Percentiles rank a stretch among this genome's conserved stretches.
Evolutionary conservation across 2,113 vertebrate genomes (phyloP).

Genomic region (Myiozetetes cayanensis): DNA sequence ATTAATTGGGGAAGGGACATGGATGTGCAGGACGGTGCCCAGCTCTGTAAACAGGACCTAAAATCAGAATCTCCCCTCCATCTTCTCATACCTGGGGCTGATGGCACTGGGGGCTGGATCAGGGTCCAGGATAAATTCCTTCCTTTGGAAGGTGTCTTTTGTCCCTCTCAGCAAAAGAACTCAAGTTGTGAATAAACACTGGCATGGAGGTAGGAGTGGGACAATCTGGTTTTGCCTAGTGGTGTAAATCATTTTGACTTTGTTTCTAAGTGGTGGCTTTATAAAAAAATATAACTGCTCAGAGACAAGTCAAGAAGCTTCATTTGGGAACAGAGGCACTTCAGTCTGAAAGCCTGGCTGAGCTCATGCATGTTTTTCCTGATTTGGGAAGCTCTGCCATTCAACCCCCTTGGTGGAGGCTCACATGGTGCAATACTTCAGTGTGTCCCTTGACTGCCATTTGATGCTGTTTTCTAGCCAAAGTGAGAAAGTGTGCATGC

Average conservation of each 20-base stretch:
- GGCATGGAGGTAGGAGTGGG: neutral
- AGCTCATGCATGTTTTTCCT: neutral
- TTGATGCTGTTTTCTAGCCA: neutral
- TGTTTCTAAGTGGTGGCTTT: neutral
- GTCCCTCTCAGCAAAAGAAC: neutral
- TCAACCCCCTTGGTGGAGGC: accelerated
- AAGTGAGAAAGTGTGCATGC: neutral
- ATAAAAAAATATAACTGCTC: neutral
- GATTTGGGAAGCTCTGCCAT: neutral
- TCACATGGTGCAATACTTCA: neutral
- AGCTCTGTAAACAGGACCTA: neutral
- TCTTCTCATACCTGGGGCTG: neutral
- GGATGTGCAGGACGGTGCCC: neutral
- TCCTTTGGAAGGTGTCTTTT: neutral
- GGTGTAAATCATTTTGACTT: neutral
- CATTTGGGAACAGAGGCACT: neutral
- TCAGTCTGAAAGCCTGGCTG: neutral
- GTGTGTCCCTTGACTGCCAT: neutral
- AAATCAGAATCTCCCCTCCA: neutral
- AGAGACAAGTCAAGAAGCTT: neutral
- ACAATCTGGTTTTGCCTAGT: neutral
- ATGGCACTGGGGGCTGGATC: neutral
- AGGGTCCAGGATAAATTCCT: neutral
- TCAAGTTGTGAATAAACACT: neutral
- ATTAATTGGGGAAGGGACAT: neutral